Conservation (phyloP, 1,140 invertebrate species). For the Andrena cerasifolii region DNA sequence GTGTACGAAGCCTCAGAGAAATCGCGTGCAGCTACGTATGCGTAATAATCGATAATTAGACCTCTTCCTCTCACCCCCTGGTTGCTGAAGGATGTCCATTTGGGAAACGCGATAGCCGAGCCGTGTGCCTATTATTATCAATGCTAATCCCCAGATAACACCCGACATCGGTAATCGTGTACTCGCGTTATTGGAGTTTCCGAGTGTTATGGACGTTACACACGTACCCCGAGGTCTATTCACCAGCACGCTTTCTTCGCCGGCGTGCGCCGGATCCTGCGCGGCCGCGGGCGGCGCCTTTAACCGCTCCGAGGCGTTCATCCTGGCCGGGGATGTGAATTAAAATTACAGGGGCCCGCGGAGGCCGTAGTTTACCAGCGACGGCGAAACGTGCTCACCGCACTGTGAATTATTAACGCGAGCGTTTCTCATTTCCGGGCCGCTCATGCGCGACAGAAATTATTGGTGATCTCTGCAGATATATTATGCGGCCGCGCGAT, state of each 20-base stretch:
- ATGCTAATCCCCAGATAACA: constrained; percentile 54
- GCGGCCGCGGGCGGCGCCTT: not conserved
- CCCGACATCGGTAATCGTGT: constrained; percentile 52
- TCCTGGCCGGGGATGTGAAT: constrained; percentile 4
- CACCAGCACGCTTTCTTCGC: not conserved
- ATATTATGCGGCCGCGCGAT: constrained; percentile 44
- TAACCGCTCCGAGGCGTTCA: not conserved
- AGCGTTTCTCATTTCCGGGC: constrained; percentile 47
- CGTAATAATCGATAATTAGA: constrained; percentile 59
- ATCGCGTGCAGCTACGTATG: constrained; percentile 27
- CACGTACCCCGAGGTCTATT: not conserved
- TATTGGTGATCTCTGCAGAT: constrained; percentile 45
- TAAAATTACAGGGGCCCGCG: constrained; percentile 34
- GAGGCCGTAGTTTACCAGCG: constrained; percentile 18
- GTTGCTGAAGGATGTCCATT: constrained; percentile 48
- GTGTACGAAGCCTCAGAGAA: constrained; percentile 27
- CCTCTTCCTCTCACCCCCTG: constrained; percentile 2
- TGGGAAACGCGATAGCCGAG: constrained; percentile 47
- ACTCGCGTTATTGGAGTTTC: constrained; percentile 46
- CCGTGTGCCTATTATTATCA: constrained; percentile 52
- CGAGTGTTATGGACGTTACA: constrained; percentile 32
- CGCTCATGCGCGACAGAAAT: constrained; percentile 45
- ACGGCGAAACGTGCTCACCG: constrained; percentile 30
- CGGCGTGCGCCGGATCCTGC: too few species aligned
- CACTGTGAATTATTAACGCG: constrained; percentile 51